Evolutionary conservation across 2,113 vertebrate genomes (phyloP), one percentile per base, ranked within the genome.

Genomic region (Engystomops pustulosus): DNA sequence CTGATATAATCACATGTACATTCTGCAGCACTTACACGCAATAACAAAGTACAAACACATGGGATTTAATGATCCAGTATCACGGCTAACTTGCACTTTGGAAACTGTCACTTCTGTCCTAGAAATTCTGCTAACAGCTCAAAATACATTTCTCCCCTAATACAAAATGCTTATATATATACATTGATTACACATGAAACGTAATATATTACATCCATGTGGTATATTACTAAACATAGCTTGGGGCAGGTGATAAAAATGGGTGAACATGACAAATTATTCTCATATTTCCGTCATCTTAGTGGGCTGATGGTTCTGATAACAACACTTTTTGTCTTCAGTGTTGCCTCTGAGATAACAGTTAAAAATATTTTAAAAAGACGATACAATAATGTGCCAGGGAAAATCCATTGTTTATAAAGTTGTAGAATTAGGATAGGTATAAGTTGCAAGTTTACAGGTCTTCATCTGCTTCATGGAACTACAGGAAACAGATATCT

Each of bases 231-330:
- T 36, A 38, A 58, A 77, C n/a, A 23, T 36, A 55, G 74, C 74
- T 51, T 58, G 30, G 18, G 53, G 74, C 49, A 55, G 32, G 32
- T 58, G 49, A 53, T 77, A 77, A 76, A 53, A 76, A 55, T 77
- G 51, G 49, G 5, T 30, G 25, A 77, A 34, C 51, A 77, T 77
- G 49, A 77, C 27, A 77, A 58, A 77, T 77, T 58, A 77, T 77
- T 38, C 30, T 77, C 49, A 77, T 53, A 32, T 58, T 55, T 77
- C 10, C 10, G 10, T 23, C 6, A 58, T 77, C 51, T 58, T 15
- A 15, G 32, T 23, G 18, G 41, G 9, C 25, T 72, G 38, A 2
- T 72, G 38, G 11, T 72, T 25, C 10, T 11, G 68, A 71, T 47
- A 6, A 71, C 18, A 44, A 41, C 7, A 72, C 23, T 47, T 14